Conservation (phyloP, 2,113 vertebrate species). For the Neolamprologus sp. region DNA sequence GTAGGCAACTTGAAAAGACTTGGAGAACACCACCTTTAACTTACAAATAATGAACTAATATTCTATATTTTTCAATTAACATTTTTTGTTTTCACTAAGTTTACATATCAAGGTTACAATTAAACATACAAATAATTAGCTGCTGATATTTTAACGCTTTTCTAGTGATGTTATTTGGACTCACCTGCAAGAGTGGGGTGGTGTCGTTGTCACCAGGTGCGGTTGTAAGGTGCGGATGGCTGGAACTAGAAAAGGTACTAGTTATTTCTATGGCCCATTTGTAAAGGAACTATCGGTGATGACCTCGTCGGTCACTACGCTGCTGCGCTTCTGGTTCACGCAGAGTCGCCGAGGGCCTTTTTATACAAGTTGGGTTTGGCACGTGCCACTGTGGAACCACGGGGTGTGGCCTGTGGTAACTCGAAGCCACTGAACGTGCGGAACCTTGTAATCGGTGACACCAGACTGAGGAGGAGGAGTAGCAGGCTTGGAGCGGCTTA, state of each 20-base stretch:
- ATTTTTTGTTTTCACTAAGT: neutral
- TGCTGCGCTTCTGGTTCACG: neutral
- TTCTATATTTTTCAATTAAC: neutral
- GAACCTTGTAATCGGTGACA: neutral
- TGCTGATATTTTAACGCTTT: neutral
- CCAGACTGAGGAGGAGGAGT: neutral
- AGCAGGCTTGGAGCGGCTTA: neutral
- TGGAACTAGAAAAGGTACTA: constrained; percentile 33
- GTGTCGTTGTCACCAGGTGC: constrained; percentile 21
- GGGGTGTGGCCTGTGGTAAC: neutral
- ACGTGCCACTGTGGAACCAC: neutral
- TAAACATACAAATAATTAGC: neutral
- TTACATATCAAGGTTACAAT: neutral
- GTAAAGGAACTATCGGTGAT: neutral
- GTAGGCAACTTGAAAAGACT: neutral
- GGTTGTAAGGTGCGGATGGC: constrained; percentile 22
- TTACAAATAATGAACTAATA: neutral
- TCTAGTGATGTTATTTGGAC: neutral
- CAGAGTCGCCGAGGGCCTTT: accelerated
- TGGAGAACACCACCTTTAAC: neutral
- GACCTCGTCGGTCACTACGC: neutral
- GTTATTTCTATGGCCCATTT: constrained; percentile 65
- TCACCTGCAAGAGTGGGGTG: constrained; percentile 25
- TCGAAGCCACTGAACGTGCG: neutral
- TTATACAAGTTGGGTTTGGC: neutral